These are phyloP conservation scores for Atherinomorus stipes DNA, from an alignment of 2,113 vertebrate species.

Conservation along the genomic window DNA sequence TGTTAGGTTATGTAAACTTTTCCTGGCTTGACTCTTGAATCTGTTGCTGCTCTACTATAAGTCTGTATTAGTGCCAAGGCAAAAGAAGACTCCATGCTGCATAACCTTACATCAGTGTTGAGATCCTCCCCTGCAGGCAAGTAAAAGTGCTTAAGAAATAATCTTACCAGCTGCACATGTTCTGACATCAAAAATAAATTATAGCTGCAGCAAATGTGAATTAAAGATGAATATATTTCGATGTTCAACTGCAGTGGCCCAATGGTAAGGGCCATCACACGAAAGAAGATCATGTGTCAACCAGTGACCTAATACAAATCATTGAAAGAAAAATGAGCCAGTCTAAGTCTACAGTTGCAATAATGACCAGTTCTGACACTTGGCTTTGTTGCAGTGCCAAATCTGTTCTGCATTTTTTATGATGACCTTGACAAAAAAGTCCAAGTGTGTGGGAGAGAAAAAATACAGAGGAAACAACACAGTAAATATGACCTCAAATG, in stretches of 20 bases:
- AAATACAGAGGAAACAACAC: conserved; percentile 8
- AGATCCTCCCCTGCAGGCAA: conserved; percentile 28
- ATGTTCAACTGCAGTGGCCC: background rate
- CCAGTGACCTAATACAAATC: conserved; percentile 3
- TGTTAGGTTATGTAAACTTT: background rate
- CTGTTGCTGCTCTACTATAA: conserved; percentile 6
- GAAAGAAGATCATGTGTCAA: conserved; percentile 13
- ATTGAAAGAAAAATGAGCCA: background rate
- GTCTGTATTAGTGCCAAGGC: conserved; percentile 17
- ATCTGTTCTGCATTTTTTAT: conserved; percentile 5
- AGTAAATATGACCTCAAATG: conserved; percentile 15
- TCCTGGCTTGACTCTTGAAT: background rate
- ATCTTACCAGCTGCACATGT: conserved; percentile 22
- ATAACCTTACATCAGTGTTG: conserved; percentile 34
- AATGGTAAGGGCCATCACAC: background rate
- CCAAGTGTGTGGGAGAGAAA: conserved; percentile 30
- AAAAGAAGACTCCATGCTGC: conserved; percentile 24
- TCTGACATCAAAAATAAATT: conserved; percentile 4
- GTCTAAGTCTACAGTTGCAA: background rate
- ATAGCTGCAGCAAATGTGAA: conserved; percentile 4
- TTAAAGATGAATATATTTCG: conserved; percentile 6
- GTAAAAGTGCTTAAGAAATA: conserved; percentile 24
- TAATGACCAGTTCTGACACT: conserved; percentile 6
- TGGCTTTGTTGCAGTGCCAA: background rate
- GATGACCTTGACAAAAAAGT: conserved; percentile 5